Evolutionary conservation across 2,113 vertebrate genomes (phyloP).

Genomic region (Gila orcuttii): DNA sequence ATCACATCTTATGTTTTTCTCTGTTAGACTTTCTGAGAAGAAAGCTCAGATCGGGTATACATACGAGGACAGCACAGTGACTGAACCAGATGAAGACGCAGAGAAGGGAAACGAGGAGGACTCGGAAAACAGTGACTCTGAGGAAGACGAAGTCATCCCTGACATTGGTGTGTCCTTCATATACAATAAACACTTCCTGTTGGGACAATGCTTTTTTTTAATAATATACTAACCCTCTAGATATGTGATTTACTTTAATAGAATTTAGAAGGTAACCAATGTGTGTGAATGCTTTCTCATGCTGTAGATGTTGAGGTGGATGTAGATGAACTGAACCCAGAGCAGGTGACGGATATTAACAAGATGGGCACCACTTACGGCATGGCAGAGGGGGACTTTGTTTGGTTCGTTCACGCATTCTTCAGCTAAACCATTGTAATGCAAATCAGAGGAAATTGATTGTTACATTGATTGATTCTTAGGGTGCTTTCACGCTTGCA

Average conservation of each 20-base stretch:
- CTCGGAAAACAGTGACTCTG: slow-evolving; percentile 90
- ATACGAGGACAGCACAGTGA: slow-evolving; percentile 92
- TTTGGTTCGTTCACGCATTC: slow-evolving; percentile 77
- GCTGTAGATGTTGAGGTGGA: slow-evolving; percentile 92
- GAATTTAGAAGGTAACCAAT: not conserved
- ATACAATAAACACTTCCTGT: not conserved
- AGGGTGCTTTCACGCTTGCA: no score
- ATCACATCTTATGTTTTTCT: not conserved
- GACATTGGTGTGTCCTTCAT: slow-evolving; percentile 84
- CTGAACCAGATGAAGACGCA: slow-evolving; percentile 78
- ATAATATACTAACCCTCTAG: no score
- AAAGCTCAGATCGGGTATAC: slow-evolving; percentile 95
- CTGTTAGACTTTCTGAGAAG: slow-evolving; percentile 86
- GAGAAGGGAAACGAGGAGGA: slow-evolving; percentile 91
- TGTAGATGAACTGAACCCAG: slow-evolving; percentile 89
- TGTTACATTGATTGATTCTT: no score
- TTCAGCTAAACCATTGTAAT: not conserved
- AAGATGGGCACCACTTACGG: slow-evolving; percentile 93
- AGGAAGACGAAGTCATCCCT: slow-evolving; percentile 94
- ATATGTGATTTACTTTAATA: not conserved
- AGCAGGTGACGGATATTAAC: slow-evolving; percentile 91
- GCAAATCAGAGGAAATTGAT: not conserved
- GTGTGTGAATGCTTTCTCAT: slow-evolving; percentile 19
- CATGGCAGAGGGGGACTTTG: slow-evolving; percentile 94
- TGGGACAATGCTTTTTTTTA: not conserved